Percentiles rank a stretch among this genome's conserved stretches.
phyloP scores from a whole-genome alignment of 2,797 vertebrate genomes.

The Brotogeris chrysoptera region DNA sequence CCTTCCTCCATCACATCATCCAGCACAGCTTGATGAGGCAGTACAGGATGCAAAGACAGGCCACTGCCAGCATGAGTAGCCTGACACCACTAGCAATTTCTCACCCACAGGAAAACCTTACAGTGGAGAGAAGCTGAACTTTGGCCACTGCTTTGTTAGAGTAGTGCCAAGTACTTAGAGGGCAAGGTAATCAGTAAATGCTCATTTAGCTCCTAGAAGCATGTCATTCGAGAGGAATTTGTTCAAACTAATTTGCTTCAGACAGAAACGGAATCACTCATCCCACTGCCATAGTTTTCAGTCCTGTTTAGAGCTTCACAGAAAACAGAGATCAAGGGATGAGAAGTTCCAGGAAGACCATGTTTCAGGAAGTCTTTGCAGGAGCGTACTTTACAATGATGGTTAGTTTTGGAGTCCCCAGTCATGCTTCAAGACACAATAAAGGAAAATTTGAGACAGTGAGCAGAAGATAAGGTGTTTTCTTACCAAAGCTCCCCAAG shows the following conservation, averaged over 20 bases:
- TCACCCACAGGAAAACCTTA: neutral
- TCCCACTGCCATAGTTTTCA: neutral
- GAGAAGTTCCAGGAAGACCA: neutral
- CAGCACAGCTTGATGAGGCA: neutral
- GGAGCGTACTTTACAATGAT: neutral
- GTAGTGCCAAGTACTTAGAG: neutral
- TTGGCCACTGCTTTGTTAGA: neutral
- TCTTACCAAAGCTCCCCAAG: constrained; percentile 92
- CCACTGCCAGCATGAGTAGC: neutral
- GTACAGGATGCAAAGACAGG: neutral
- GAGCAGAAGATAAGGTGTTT: neutral
- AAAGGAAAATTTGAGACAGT: neutral
- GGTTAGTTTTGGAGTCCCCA: neutral
- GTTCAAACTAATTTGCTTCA: neutral
- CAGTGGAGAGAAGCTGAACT: neutral
- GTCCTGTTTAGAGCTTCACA: neutral
- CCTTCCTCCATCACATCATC: neutral
- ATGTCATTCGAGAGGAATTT: neutral
- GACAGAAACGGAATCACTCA: neutral
- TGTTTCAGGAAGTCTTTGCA: neutral
- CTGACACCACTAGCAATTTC: neutral
- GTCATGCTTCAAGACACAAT: neutral
- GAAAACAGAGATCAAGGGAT: neutral
- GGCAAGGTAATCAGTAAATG: neutral
- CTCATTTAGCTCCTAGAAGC: neutral